phyloP scores from a whole-genome alignment of 1,140 invertebrate genomes.

The Drosophila pallidifrons region DNA sequence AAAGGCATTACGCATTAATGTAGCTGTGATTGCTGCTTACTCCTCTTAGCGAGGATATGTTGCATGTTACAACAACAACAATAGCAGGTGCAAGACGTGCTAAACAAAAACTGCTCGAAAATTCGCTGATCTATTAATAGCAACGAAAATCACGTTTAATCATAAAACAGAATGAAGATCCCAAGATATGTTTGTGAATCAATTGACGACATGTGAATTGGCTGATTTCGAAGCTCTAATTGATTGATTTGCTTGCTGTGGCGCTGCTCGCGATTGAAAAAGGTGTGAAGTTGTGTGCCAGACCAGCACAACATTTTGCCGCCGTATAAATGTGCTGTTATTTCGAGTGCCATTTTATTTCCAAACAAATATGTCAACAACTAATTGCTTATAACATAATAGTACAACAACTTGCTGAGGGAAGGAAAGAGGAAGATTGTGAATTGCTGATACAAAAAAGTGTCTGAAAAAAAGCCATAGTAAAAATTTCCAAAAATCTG shows the following conservation, averaged over 20 bases:
- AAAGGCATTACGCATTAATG: not conserved
- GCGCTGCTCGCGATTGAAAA: not conserved
- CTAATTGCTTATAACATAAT: conserved; percentile 64
- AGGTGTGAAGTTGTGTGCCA: conserved; percentile 49
- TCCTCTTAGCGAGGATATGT: conserved; percentile 26
- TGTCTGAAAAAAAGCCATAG: not conserved
- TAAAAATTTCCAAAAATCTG: conserved; percentile 18
- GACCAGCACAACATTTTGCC: conserved; percentile 52
- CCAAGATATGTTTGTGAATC: conserved; percentile 41
- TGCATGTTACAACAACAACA: conserved; percentile 15
- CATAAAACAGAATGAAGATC: not conserved
- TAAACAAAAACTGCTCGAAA: not conserved
- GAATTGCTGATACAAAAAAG: conserved; percentile 30
- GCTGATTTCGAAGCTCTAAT: conserved; percentile 56
- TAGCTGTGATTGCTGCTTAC: not conserved
- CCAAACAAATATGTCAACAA: conserved; percentile 65
- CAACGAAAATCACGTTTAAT: conserved; percentile 35
- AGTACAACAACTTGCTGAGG: conserved; percentile 31
- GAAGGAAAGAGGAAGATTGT: not conserved
- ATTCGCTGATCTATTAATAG: conserved; percentile 30
- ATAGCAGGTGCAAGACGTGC: not conserved
- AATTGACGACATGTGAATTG: conserved; percentile 71
- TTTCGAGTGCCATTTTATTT: conserved; percentile 63
- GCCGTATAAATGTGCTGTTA: conserved; percentile 69
- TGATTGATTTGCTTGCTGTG: conserved; percentile 56